Evolutionary conservation across 2,113 vertebrate species (phyloP).

Genomic region (Lichenostomus cassidix): DNA sequence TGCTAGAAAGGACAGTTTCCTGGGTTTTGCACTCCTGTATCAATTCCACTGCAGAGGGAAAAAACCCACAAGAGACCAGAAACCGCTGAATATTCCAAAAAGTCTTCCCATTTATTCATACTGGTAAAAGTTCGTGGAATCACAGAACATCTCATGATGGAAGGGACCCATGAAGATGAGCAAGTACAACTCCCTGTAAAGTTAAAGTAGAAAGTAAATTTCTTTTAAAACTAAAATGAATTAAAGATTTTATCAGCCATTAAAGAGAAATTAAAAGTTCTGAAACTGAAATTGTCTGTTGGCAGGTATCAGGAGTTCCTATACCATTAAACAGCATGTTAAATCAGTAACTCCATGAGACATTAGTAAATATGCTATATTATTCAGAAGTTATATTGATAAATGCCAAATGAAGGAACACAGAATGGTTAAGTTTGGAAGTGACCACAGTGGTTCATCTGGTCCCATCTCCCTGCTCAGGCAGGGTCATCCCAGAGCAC

Average conservation of each 20-base stretch:
- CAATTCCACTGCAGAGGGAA: neutral
- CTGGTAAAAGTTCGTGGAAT: neutral
- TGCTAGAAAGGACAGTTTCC: neutral
- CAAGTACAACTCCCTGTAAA: neutral
- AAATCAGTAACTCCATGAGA: neutral
- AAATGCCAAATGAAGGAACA: neutral
- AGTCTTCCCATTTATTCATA: neutral
- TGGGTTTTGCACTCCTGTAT: neutral
- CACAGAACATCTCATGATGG: neutral
- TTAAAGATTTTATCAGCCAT: neutral
- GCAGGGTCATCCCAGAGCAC: neutral
- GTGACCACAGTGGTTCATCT: neutral
- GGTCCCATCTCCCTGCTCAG: neutral
- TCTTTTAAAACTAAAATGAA: neutral
- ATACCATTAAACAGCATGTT: neutral
- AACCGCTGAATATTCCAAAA: neutral
- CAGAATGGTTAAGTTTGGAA: neutral
- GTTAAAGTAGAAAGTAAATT: neutral
- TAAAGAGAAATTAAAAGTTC: neutral
- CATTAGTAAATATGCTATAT: neutral
- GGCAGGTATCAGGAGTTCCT: neutral
- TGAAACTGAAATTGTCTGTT: neutral
- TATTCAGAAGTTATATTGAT: neutral
- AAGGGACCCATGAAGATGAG: neutral
- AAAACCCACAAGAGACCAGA: neutral